Conservation (phyloP, 2,888 invertebrate species). For the Eumerus sabulonum region DNA sequence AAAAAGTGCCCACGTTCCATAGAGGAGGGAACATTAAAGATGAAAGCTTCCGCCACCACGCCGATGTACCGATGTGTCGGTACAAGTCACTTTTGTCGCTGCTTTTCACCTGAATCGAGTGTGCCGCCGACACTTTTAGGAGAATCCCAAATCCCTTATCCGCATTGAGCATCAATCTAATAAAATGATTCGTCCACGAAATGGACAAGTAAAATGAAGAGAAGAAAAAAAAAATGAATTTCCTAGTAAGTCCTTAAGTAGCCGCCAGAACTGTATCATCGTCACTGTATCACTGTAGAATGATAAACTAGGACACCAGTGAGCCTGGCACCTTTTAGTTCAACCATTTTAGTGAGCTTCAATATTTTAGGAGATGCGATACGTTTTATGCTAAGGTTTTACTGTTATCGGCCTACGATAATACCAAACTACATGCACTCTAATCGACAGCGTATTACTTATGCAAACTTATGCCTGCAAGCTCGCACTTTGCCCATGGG, state of each 20-base stretch:
- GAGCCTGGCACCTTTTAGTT: too few species aligned
- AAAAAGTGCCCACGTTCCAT: constrained; percentile 55
- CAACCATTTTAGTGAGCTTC: too few species aligned
- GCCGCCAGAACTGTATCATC: too few species aligned
- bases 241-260: constrained; percentile 54
- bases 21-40: constrained; percentile 54
- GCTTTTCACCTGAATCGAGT: constrained; percentile 65
- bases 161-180: constrained; percentile 58
- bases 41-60: constrained; percentile 59
- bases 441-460: constrained; percentile 15
- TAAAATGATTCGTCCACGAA: constrained; percentile 56
- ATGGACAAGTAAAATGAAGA: constrained; percentile 12
- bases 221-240: constrained; percentile 42
- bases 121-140: constrained; percentile 63
- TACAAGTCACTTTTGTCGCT: constrained; percentile 38
- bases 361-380: too few species aligned
- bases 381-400: constrained; percentile 4
- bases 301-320: too few species aligned
- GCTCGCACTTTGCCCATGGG: constrained; percentile 56
- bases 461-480: constrained; percentile 33
- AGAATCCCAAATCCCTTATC: constrained; percentile 68
- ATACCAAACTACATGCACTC: constrained; percentile 6
- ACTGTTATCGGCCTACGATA: constrained; percentile 2
- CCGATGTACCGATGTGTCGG: constrained; percentile 31
- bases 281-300: too few species aligned